A percentile compares a stretch with the other conserved stretches of the same genome.
phyloP scores from a whole-genome alignment of 1,140 invertebrate species.

The Zaprionus inermis region DNA sequence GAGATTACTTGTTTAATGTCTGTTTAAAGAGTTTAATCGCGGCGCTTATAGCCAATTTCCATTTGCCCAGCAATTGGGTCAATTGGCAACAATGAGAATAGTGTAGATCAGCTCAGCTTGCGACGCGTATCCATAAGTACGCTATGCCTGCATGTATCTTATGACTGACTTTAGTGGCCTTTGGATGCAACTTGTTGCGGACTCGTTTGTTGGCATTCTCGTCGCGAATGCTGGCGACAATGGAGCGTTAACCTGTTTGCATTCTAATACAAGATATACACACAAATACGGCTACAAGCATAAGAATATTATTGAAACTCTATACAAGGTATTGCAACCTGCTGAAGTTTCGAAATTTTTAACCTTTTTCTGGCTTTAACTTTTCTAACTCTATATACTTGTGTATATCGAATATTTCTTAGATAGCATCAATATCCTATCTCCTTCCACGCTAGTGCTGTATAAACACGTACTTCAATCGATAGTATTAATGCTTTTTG shows the following conservation, averaged over 20 bases:
- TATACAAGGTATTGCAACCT: background rate
- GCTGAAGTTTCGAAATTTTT: background rate
- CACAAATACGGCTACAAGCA: slow-evolving; percentile 1
- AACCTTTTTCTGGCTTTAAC: background rate
- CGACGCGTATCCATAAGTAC: slow-evolving; percentile 6
- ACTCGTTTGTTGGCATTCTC: slow-evolving; percentile 73
- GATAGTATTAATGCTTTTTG: no score
- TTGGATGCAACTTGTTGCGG: slow-evolving; percentile 68
- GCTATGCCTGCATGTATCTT: slow-evolving; percentile 23
- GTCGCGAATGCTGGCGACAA: slow-evolving; percentile 25
- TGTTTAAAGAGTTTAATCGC: slow-evolving; percentile 43
- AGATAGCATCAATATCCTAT: background rate
- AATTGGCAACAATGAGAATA: slow-evolving; percentile 30
- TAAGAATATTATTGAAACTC: slow-evolving; percentile 15
- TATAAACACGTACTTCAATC: no score
- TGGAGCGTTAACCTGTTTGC: slow-evolving; percentile 35
- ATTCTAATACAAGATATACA: slow-evolving; percentile 33
- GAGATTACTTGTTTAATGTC: slow-evolving; percentile 47
- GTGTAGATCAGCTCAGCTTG: slow-evolving; percentile 14
- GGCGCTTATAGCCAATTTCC: slow-evolving; percentile 16
- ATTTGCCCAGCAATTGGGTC: slow-evolving; percentile 54
- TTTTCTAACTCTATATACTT: background rate
- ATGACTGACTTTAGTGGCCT: slow-evolving; percentile 60
- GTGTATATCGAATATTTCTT: background rate
- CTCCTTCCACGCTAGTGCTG: no score